Conservation (phyloP, 2,113 vertebrate species). For the Chiloscyllium plagiosum region DNA sequence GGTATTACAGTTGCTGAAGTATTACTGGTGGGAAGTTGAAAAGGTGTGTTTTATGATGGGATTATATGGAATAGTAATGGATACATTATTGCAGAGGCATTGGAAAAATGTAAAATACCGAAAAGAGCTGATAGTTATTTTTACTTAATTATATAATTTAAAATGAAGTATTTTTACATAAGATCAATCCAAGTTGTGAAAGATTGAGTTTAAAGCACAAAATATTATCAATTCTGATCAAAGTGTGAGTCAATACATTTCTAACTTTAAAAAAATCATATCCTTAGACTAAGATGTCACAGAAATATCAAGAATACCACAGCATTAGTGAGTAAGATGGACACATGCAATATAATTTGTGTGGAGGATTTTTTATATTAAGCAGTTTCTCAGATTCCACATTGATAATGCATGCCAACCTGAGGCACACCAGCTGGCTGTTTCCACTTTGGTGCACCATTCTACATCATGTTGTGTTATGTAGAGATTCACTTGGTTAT, state of each 20-base stretch:
- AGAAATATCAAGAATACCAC: not conserved
- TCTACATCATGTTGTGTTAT: not conserved
- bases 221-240: not conserved
- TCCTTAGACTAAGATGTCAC: not conserved
- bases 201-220: not conserved
- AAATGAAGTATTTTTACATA: not conserved
- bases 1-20: not conserved
- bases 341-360: not conserved
- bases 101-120: not conserved
- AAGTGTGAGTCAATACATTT: not conserved
- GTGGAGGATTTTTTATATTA: not conserved
- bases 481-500: not conserved
- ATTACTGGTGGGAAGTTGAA: not conserved
- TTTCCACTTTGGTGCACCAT: not conserved
- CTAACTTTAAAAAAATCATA: not conserved
- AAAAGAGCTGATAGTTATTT: not conserved
- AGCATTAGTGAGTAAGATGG: not conserved
- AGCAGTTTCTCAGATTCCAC: not conserved
- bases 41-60: not conserved
- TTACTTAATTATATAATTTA: not conserved
- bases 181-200: not conserved
- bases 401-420: not conserved
- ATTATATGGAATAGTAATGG: too few relatives aligned
- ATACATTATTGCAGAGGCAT: not conserved
- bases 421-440: not conserved